Evolutionary conservation across 1,140 invertebrate species (phyloP), one percentile per base, ranked within the genome.

Genomic region (Bombus sylvicola): DNA sequence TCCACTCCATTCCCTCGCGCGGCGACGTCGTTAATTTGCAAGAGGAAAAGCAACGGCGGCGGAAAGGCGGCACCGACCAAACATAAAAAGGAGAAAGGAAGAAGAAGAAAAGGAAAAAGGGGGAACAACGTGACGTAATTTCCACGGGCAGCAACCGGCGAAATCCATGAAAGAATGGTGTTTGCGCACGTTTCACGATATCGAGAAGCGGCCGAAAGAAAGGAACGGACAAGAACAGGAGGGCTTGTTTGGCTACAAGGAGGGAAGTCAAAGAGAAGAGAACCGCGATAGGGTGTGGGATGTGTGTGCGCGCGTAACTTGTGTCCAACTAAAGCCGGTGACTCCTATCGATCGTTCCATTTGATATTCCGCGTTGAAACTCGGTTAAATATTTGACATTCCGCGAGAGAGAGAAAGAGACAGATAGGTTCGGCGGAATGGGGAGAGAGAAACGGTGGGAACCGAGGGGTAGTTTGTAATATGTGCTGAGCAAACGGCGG

Each of bases 371-470:
- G 82, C 87, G 89, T 90, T 90, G 90, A 89, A 92, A 91, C 90
- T 91, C 89, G 89, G 91, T 92, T 92, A 92, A 91, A 92, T 92
- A 92, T 92, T 92, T 92, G 91, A 90, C 91, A 90, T 92, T 87
- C 82, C 90, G 85, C 85, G 85, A 85, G 86, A 57, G 85, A 13
- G 77, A 31, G 66, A 37, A 85, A 89, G 86, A 57, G 85, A 82
- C 6, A 18, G 34, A n/a, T n/a, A 22, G 37, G 68, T 53, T 53
- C 5, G 47, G 1, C 1, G 68, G 34, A 25, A 15, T 62, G 15
- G 39, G 2, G 5, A 18, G 39, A 73, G 31, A 31, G 25, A 28
- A 18, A 43, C 71, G 71, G 13, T 37, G 73, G 34, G 80, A 82
- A 37, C 71, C 66, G 80, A 68, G 47, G 83, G 90, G 87, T 87